A percentile compares a stretch with the other conserved stretches of the same genome.
Conservation (phyloP, 2,113 vertebrate species). For the Hyperoodon ampullatus region DNA sequence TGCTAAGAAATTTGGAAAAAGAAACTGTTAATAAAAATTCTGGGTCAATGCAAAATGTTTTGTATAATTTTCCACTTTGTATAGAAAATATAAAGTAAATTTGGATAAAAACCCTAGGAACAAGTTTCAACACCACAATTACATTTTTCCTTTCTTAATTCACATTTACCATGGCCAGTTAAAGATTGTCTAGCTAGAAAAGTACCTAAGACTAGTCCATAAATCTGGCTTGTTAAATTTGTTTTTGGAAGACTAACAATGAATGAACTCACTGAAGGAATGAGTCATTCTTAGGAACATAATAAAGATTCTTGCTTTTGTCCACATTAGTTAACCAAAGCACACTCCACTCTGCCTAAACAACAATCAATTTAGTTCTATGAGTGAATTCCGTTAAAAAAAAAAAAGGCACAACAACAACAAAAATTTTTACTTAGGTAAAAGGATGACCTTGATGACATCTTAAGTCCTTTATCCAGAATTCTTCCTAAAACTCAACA, state of each 20-base stretch:
- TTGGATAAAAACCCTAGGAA: slow-evolving; percentile 12
- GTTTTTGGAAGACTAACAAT: neutral
- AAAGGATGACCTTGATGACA: neutral
- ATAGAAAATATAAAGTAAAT: neutral
- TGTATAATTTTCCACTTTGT: neutral
- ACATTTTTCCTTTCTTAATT: neutral
- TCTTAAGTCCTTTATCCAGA: neutral
- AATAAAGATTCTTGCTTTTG: neutral
- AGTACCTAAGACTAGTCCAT: neutral
- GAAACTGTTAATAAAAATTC: neutral
- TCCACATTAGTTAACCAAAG: neutral
- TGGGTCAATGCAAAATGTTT: neutral
- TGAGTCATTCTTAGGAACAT: neutral
- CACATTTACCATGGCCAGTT: neutral
- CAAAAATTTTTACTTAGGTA: neutral
- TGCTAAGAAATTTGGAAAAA: neutral
- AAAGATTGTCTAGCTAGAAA: neutral
- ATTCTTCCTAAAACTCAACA: neutral
- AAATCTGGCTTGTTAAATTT: neutral
- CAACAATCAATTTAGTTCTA: neutral
- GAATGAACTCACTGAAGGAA: neutral
- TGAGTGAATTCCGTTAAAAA: neutral
- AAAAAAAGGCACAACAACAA: neutral
- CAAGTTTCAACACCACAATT: neutral
- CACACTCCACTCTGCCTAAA: neutral